Evolutionary conservation across 2,888 invertebrate genomes (phyloP), one percentile per base, ranked within the genome.

Genomic region (Orthosia gothica): DNA sequence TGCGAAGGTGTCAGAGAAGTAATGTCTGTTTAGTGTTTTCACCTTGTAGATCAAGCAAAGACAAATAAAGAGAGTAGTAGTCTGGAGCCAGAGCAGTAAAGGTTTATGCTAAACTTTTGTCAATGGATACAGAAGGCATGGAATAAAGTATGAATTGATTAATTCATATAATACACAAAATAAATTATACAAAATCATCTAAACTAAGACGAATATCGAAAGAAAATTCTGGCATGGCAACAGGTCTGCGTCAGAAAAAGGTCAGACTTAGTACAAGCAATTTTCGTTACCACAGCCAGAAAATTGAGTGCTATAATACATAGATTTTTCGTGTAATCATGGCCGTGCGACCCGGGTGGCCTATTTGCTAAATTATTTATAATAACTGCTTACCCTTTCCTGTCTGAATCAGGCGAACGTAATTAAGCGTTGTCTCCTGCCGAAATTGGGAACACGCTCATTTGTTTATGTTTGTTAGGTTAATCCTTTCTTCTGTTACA

Each of bases 361-460:
- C 77, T 85, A 85, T 90, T 91, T 89, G 86, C 75, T 90, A 88
- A 92, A 91, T 91, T 92, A 92, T 91, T 91, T 90, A 92, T 90
- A 90, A 90, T 90, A 91, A 90, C 90, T 88, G 89, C 87, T 88
- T 87, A 89, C 90, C 91, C 91, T 89, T 89, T 88, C 88, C 89
- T 88, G 88, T 91, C 90, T 80, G 84, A 88, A 89, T 87, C 89
- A 91, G 91, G 87, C 89, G 81, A 87, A 86, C 65, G 90, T 92
- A 92, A 92, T 92, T 91, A 91, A 90, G 89, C 89, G 91, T 89
- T 89, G 89, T 92, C 91, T 91, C 89, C 79, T 82, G 80, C 83
- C 76, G 57, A 84, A 90, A 91, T 89, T 88, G 87, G 81, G 85
- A 89, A 88, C 83, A 78, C 70, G 81, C 83, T 70, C 80, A 82